Base-by-base conservation (phyloP, 2,888 invertebrate genomes). In the Galeopsomyia nigrocyanea region DNA sequence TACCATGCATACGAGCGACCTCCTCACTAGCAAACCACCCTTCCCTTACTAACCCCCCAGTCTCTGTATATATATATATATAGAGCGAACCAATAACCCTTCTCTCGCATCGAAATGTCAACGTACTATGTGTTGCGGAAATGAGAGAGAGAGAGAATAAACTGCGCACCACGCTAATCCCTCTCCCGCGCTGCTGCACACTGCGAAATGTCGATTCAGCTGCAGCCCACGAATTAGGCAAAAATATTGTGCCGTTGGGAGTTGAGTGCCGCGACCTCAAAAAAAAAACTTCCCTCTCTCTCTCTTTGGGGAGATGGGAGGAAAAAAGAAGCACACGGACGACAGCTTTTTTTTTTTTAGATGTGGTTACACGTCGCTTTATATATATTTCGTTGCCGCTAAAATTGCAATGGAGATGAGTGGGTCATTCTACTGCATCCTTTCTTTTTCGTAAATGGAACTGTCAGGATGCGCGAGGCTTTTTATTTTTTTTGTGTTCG, bases 161-260 rank as follows among this genome's bases (percentile, higher is more conserved):
- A 39, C 46, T 17, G 21, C 39, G 50, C 49, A 39, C 17, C 26
- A 47, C 31, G 31, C 63, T 69, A 64, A 69, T 64, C 63, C 69
- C 31, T 53, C 46, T 57, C 57, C 47, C 16, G 19, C 21, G 10
- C 10, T 47, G 19, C 49, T 9, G 17, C 7, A 17, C 26, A 39
- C 31, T 17, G 0, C 31, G 51, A 68, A 67, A 68, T 53, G 71
- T 67, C 74, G 74, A 74, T 74, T 74, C 74, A 74, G 67, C 74
- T 47, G 19, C 10, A 66, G 56, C 50, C 39, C 39, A 10, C 50
- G 66, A 73, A 73, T 69, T 69, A 69, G 69, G 53, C 58, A 58
- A 70, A 74, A 70, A 74, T 70, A 74, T 74, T 74, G 67, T 67
- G 50, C 64, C 49, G 50, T 17, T 31, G 21, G 60, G 26, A 58